Conservation (phyloP, 2,888 invertebrate species). For the Phoenoteleia sp. region DNA sequence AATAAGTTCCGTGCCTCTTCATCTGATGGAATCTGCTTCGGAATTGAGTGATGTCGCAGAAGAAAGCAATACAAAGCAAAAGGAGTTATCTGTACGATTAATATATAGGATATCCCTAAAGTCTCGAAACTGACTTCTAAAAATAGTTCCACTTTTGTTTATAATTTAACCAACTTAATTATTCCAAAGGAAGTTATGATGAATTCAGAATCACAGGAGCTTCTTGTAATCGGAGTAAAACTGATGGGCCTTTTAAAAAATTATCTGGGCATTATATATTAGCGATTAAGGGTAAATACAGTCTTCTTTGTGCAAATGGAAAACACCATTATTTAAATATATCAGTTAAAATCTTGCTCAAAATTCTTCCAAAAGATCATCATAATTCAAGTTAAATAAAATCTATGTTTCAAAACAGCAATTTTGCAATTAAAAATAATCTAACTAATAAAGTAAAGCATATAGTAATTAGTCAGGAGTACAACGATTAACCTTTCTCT, state of each 20-base stretch:
- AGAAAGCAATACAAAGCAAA: not conserved
- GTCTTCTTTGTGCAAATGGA: too few species aligned
- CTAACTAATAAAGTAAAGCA: too few species aligned
- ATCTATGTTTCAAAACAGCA: too few species aligned
- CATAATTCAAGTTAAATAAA: too few species aligned
- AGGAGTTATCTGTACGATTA: too few species aligned
- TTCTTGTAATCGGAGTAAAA: not conserved
- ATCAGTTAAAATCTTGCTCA: too few species aligned
- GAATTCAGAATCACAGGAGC: not conserved
- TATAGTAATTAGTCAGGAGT: too few species aligned
- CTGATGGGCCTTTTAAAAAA: not conserved
- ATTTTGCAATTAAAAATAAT: too few species aligned
- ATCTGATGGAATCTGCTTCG: not conserved
- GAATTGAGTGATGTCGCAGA: not conserved
- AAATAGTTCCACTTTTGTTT: not conserved
- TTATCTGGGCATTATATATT: not conserved
- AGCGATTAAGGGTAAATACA: slow-evolving; percentile 23
- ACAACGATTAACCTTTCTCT: too few species aligned
- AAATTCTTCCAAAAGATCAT: too few species aligned
- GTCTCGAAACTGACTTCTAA: not conserved
- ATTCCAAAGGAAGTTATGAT: slow-evolving; percentile 15
- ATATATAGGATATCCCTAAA: too few species aligned
- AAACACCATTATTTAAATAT: too few species aligned
- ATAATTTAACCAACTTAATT: slow-evolving; percentile 7
- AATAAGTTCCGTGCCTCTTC: not conserved